Evolutionary conservation across 1,140 invertebrate species (phyloP).

Genomic region (Linepithema humile): DNA sequence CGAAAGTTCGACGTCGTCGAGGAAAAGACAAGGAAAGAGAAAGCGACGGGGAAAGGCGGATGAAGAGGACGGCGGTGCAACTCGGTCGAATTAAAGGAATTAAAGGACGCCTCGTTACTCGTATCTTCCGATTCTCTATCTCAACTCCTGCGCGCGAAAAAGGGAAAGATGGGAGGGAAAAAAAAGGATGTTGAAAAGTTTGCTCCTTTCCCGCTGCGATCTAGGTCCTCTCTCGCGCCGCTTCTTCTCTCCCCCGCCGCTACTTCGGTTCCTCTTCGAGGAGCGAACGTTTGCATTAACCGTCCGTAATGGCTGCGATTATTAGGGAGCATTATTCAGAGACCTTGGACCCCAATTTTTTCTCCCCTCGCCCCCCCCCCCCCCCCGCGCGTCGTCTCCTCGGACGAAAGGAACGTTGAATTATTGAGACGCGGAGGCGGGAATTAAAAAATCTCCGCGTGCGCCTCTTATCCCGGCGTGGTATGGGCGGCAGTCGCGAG

Average conservation of each 20-base stretch:
- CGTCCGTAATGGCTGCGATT: slow-evolving; percentile 79
- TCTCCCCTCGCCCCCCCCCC: slow-evolving; percentile 56
- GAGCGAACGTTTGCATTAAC: slow-evolving; percentile 70
- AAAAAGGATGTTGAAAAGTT: slow-evolving; percentile 60
- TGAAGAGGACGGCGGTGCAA: slow-evolving; percentile 68
- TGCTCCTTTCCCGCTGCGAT: slow-evolving; percentile 70
- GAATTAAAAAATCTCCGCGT: slow-evolving; percentile 82
- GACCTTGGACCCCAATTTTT: slow-evolving; percentile 68
- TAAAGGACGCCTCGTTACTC: slow-evolving; percentile 82
- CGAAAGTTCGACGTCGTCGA: slow-evolving; percentile 63
- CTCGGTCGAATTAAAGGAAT: slow-evolving; percentile 82
- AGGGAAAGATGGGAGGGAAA: background rate
- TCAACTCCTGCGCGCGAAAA: slow-evolving; percentile 48
- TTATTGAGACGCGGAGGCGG: slow-evolving; percentile 78
- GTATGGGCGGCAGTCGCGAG: slow-evolving; percentile 32
- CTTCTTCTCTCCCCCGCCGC: background rate
- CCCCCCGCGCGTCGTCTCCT: background rate
- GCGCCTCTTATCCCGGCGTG: slow-evolving; percentile 20
- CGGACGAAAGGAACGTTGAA: slow-evolving; percentile 75
- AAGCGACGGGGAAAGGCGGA: slow-evolving; percentile 61
- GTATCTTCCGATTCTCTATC: slow-evolving; percentile 70
- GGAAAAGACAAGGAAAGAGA: slow-evolving; percentile 29
- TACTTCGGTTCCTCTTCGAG: slow-evolving; percentile 39
- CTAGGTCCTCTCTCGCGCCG: slow-evolving; percentile 13
- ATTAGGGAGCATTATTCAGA: slow-evolving; percentile 82